Evolutionary conservation across 2,888 invertebrate genomes (phyloP).

Genomic region (Matsumyia berberina): DNA sequence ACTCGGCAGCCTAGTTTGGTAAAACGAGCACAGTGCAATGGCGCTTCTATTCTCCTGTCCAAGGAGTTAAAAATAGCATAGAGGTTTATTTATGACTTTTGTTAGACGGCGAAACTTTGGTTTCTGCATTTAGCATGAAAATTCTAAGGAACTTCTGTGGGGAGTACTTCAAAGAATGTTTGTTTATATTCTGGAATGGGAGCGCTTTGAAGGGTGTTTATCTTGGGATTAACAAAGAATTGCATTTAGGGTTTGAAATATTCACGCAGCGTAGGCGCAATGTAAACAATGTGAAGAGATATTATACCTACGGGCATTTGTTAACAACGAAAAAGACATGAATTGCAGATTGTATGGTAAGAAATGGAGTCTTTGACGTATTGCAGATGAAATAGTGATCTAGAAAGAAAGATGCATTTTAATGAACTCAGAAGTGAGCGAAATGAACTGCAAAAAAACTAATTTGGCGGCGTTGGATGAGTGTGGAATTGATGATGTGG

Average conservation of each 20-base stretch:
- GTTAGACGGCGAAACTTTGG: conserved; percentile 37
- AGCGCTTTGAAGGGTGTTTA: conserved; percentile 31
- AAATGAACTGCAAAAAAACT: too few species aligned
- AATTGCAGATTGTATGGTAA: neutral
- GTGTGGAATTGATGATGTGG: too few species aligned
- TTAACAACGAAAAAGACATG: conserved; percentile 1
- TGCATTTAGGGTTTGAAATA: conserved; percentile 33
- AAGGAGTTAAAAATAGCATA: conserved; percentile 61
- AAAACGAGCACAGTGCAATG: conserved; percentile 57
- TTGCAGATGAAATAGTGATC: neutral
- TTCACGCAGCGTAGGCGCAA: neutral
- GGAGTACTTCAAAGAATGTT: neutral
- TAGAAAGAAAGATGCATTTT: neutral
- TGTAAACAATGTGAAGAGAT: conserved; percentile 24
- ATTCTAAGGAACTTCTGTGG: neutral
- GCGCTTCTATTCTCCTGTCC: conserved; percentile 39
- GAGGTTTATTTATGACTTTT: conserved; percentile 39
- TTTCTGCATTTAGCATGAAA: conserved; percentile 2
- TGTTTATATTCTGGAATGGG: conserved; percentile 28
- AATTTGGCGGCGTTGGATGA: too few species aligned
- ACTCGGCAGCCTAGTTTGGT: conserved; percentile 69
- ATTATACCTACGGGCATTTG: neutral
- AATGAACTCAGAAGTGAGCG: neutral
- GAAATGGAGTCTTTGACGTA: neutral
- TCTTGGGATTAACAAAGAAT: conserved; percentile 30